Evolutionary conservation across 1,140 invertebrate species (phyloP), one percentile per base, ranked within the genome.

Genomic region (Pseudomyrmex sp.): DNA sequence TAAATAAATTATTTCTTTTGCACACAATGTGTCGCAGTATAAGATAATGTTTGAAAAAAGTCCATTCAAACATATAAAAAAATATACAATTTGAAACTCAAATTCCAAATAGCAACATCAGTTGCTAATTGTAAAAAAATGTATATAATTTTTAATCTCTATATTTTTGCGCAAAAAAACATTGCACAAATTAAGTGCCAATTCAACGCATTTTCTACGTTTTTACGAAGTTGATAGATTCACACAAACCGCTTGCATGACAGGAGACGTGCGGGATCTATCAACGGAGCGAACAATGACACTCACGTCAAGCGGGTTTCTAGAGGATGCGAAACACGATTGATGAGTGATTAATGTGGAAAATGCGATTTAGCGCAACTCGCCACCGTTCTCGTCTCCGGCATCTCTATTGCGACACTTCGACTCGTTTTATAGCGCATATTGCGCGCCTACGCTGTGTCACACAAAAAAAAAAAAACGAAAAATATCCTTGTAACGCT

Each of bases 301-400:
- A 35, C 35, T 5, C 5, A 5, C 5, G 35, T 35, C 5, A 35
- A 35, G 35, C 35, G 35, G 5, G 35, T 35, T 35, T 35, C 35
- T 35, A 35, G 35, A 35, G 0, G 35, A 35, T 35, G 35, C 5
- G 35, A 35, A 7, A 35, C 5, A 5, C 35, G 5, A 35, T 35
- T 35, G 35, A 35, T 35, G 35, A 73, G 15, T 58, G 54, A 73
- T 58, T 58, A 73, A 58, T 73, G 69, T 73, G 69, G 68, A 56
- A 72, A 73, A 72, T 46, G 54, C 52, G n/a, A 73, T 58, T 35
- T 58, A 72, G 56, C 15, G 69, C 50, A 54, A 52, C 8, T 48
- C 15, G 1, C 15, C 9, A 23, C 8, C 20, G 35, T 70, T 26
- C 23, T 54, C 52, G n/a, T 70, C 2, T 20, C 23, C 15, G 48